These are phyloP conservation scores for Caenorhabditis wallacei DNA, from an alignment of 2,888 invertebrate species.

Conservation along the genomic window DNA sequence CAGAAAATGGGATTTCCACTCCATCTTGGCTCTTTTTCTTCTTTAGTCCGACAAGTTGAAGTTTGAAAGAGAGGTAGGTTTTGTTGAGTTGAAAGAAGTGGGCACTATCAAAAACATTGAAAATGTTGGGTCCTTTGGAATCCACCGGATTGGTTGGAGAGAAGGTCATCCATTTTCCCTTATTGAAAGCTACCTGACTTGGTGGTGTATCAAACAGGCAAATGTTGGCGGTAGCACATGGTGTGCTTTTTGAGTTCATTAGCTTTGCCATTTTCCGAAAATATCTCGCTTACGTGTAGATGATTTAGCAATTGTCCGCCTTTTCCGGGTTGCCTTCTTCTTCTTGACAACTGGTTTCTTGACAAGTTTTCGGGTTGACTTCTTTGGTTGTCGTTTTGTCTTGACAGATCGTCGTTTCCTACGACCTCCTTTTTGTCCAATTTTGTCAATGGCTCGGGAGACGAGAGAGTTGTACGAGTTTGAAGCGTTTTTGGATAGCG, in stretches of 20 bases:
- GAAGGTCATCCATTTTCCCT: too few species aligned
- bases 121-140: background rate
- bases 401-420: too few species aligned
- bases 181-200: too few species aligned
- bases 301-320: constrained; percentile 3
- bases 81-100: too few species aligned
- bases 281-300: constrained; percentile 10
- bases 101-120: constrained; percentile 8
- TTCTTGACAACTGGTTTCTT: too few species aligned
- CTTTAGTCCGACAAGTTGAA: too few species aligned
- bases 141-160: constrained; percentile 4
- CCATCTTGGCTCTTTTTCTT: too few species aligned
- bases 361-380: too few species aligned
- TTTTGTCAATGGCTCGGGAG: constrained; percentile 11
- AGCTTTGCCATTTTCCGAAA: constrained; percentile 33
- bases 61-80: background rate
- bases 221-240: constrained; percentile 8
- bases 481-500: too few species aligned
- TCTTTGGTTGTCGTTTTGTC: background rate
- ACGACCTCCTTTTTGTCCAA: constrained; percentile 12
- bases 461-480: constrained; percentile 26
- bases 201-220: constrained; percentile 24
- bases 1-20: too few species aligned
- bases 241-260: constrained; percentile 10
- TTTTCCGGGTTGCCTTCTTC: too few species aligned